These are phyloP conservation scores for Chondrosia reniformis DNA, from an alignment of 37 sponge, comb jelly and placozoan genomes.

Conservation along the genomic window DNA sequence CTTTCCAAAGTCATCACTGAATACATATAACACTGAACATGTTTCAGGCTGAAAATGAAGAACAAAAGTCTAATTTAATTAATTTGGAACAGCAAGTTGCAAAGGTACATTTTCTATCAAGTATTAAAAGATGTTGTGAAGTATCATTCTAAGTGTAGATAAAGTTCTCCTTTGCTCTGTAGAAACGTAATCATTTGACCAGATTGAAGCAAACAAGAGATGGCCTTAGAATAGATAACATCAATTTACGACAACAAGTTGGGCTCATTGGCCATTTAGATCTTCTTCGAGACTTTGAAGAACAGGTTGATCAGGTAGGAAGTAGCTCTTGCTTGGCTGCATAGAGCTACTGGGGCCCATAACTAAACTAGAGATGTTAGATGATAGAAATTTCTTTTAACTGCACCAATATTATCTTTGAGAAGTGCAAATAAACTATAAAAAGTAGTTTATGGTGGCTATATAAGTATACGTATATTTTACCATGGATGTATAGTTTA, in stretches of 20 bases:
- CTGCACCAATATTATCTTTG: too few relatives aligned
- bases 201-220: conserved; percentile 88
- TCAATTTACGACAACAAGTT: conserved; percentile 69
- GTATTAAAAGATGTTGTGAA: not conserved
- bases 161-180: not conserved
- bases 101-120: conserved; percentile 22
- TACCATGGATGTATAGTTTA: too few relatives aligned
- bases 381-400: too few relatives aligned
- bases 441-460: too few relatives aligned
- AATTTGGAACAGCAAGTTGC: conserved; percentile 59
- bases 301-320: conserved; percentile 57
- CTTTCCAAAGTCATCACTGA: not conserved
- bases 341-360: too few relatives aligned
- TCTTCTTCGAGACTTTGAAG: conserved; percentile 92
- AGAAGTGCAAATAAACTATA: too few relatives aligned
- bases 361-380: too few relatives aligned
- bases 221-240: conserved; percentile 79
- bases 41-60: conserved; percentile 66
- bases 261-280: conserved; percentile 85
- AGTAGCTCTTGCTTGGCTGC: too few relatives aligned
- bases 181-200: conserved; percentile 89
- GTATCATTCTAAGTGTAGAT: not conserved
- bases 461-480: too few relatives aligned
- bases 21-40: not conserved
- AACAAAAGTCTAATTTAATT: conserved; percentile 32